Evolutionary conservation across 37 sponge, comb jelly and placozoan genomes (phyloP).

Genomic region (Chondrosia reniformis): DNA sequence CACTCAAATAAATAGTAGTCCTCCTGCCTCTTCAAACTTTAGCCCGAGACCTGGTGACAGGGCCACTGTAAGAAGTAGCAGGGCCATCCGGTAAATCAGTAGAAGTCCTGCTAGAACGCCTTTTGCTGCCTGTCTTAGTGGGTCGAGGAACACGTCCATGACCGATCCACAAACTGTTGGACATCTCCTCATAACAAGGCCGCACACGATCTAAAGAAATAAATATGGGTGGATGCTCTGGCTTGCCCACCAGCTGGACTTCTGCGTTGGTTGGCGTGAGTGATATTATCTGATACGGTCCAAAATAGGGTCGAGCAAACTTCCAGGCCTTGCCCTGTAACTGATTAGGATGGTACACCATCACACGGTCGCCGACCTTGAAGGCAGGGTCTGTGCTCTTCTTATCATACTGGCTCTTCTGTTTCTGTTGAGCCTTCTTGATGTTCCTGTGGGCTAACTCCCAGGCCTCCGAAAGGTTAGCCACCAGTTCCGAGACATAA

Average conservation of each 20-base stretch:
- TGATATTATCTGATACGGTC: neutral
- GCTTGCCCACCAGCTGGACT: neutral
- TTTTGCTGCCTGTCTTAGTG: too few relatives aligned
- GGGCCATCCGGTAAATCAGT: too few relatives aligned
- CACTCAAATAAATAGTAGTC: too few relatives aligned
- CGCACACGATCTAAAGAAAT: neutral
- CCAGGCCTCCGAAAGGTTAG: constrained; percentile 1
- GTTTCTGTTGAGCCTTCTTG: neutral
- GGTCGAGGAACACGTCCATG: too few relatives aligned
- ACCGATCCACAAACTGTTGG: neutral
- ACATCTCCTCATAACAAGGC: neutral
- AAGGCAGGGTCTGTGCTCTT: neutral
- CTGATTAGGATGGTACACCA: neutral
- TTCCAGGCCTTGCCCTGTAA: neutral
- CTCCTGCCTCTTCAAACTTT: too few relatives aligned
- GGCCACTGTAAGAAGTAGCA: too few relatives aligned
- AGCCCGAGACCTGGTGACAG: too few relatives aligned
- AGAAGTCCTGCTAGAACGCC: too few relatives aligned
- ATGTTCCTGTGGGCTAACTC: neutral
- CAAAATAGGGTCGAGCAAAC: neutral
- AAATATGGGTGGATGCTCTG: neutral
- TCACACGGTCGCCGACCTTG: neutral
- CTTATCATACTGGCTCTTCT: neutral
- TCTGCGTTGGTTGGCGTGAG: neutral
- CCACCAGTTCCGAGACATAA: neutral